Conservation (phyloP, 2,113 vertebrate genomes). For the Malurus melanocephalus region DNA sequence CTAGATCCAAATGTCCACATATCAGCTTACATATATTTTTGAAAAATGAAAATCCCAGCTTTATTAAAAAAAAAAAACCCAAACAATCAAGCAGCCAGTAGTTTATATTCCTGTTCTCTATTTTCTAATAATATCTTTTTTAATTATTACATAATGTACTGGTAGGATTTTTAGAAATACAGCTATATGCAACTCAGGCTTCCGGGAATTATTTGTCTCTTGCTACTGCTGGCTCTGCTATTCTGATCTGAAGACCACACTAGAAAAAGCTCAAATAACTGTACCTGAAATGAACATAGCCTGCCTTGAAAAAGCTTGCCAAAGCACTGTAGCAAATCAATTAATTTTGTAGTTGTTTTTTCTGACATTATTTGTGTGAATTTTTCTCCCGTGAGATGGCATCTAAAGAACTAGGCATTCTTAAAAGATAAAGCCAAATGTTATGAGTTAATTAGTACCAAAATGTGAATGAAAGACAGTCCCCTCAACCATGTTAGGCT, state of each 20-base stretch:
- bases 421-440: conserved; percentile 24
- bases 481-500: not conserved
- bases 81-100: not conserved
- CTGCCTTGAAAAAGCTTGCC: not conserved
- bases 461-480: conserved; percentile 51
- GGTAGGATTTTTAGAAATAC: not conserved
- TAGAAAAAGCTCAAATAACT: not conserved
- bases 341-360: not conserved
- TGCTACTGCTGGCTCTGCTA: not conserved
- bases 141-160: not conserved
- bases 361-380: not conserved
- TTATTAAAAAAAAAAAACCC: not conserved
- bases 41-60: not conserved
- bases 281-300: not conserved
- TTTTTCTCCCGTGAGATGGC: not conserved
- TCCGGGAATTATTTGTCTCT: not conserved
- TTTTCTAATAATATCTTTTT: not conserved
- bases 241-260: not conserved
- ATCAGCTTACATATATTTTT: not conserved
- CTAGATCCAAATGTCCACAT: not conserved
- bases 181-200: not conserved
- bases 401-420: not conserved
- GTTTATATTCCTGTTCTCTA: not conserved
- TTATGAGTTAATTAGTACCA: conserved; percentile 51
- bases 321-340: not conserved